Percentiles rank a stretch among this genome's conserved stretches.
Evolutionary conservation across 2,113 vertebrate genomes (phyloP).

Genomic region (Sarotherodon lohbergeri): DNA sequence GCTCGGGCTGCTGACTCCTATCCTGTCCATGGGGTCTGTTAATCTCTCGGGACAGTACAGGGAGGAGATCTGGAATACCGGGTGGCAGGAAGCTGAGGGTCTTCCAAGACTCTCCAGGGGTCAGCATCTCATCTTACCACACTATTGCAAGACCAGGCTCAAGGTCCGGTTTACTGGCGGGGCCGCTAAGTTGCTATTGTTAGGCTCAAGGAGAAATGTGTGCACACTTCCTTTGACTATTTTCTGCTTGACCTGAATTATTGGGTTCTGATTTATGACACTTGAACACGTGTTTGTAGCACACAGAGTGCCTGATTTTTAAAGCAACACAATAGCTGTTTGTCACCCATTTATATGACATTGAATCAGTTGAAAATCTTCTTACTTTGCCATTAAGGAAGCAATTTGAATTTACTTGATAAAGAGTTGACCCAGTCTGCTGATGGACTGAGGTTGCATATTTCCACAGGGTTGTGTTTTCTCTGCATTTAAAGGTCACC

Average conservation of each 20-base stretch:
- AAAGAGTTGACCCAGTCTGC: background rate
- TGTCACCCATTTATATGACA: slow-evolving; percentile 22
- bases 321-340: slow-evolving; percentile 28
- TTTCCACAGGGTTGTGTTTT: background rate
- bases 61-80: background rate
- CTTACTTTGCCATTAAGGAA: background rate
- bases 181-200: slow-evolving; percentile 60
- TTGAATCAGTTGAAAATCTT: slow-evolving; percentile 16
- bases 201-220: slow-evolving; percentile 27
- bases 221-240: slow-evolving; percentile 64
- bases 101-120: slow-evolving; percentile 61
- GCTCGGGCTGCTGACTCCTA: slow-evolving; percentile 51
- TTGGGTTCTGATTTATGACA: slow-evolving; percentile 52
- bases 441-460: background rate
- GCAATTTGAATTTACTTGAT: background rate
- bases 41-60: slow-evolving; percentile 16
- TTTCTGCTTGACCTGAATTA: slow-evolving; percentile 55
- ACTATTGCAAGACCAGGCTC: background rate
- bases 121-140: slow-evolving; percentile 46
- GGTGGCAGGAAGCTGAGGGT: slow-evolving; percentile 61
- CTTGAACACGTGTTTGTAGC: background rate
- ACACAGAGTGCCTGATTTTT: background rate
- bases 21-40: slow-evolving; percentile 44
- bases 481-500: background rate
- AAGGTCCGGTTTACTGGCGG: slow-evolving; percentile 31